Evolutionary conservation across 2,888 invertebrate species (phyloP).

Genomic region (Morinoia aosen): DNA sequence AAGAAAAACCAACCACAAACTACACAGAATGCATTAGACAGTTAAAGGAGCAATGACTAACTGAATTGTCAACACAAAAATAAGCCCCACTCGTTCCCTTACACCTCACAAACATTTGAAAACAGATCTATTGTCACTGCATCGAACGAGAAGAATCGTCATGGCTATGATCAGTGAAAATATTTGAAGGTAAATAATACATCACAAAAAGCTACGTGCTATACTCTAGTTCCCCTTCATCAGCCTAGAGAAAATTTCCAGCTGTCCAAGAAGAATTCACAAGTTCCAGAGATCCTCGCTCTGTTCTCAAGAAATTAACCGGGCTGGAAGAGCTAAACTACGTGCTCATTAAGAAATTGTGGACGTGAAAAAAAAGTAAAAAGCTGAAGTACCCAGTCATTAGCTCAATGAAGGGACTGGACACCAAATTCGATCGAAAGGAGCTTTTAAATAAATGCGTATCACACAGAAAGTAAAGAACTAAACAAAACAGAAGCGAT

Average conservation of each 20-base stretch:
- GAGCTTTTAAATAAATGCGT: neutral
- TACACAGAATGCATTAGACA: too few species aligned
- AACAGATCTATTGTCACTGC: neutral
- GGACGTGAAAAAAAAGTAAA: neutral
- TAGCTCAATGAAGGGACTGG: neutral
- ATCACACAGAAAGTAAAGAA: neutral
- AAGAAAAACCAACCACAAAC: too few species aligned
- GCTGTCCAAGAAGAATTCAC: neutral
- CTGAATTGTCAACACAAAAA: neutral
- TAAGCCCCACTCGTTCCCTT: neutral
- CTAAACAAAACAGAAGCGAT: neutral
- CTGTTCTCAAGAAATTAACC: neutral
- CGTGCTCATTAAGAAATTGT: neutral
- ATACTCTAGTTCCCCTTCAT: neutral
- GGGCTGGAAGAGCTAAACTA: neutral
- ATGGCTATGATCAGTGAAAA: neutral
- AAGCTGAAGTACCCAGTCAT: neutral
- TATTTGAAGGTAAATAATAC: neutral
- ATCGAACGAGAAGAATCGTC: neutral
- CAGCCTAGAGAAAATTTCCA: neutral
- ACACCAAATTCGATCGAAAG: neutral
- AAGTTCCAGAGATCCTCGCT: neutral
- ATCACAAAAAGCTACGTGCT: neutral
- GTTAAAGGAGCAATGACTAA: too few species aligned
- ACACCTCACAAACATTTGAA: neutral